Base-by-base conservation (phyloP, 2,113 vertebrate species). In the Megaleporinus macrocephalus region DNA sequence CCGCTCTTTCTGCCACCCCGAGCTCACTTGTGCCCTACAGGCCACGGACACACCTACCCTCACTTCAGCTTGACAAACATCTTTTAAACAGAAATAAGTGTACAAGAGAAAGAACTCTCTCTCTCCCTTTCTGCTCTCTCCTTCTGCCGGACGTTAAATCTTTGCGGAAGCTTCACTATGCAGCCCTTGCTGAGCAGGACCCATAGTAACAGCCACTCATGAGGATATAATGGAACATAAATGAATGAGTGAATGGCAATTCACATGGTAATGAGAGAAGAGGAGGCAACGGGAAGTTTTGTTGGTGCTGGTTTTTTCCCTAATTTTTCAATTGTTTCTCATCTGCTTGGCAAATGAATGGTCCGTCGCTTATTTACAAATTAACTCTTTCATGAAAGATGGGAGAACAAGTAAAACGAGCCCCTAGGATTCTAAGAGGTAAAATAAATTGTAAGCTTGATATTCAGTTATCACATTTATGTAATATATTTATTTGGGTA, bases 241-340 rank as follows among this genome's bases (percentile, higher is more conserved):
- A 95, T 94, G 94, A 94, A 95, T 94, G 94, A 94, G 95, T 96
- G 95, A 96, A 96, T 95, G 92, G 93, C 94, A 88, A 97, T 96
- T 97, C 96, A 98, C 92, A 98, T 98, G 96, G 94, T 96, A 98
- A 97, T 98, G 93, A 96, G 95, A 92, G 93, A 91, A 94, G 82
- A 94, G 94, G 93, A 92, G 93, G 93, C 91, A 93, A 93, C 91
- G 93, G 94, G 94, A 96, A 96, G 94, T 95, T 96, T 94, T 94
- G 85, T 87, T 90, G 87, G 82, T 95, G 94, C 96, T 95, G 94
- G 51, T 95, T 96, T 94, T 94, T 94, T 95, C 94, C 93, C 94
- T 92, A 95, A 94, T 96, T 94, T 96, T 86, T 95, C 94, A 92
- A 95, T 95, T 95, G 95, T 93, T 96, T 94, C 94, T 82, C 90